Evolutionary conservation across 1,140 invertebrate genomes (phyloP).

Genomic region (Drosophila rufa): DNA sequence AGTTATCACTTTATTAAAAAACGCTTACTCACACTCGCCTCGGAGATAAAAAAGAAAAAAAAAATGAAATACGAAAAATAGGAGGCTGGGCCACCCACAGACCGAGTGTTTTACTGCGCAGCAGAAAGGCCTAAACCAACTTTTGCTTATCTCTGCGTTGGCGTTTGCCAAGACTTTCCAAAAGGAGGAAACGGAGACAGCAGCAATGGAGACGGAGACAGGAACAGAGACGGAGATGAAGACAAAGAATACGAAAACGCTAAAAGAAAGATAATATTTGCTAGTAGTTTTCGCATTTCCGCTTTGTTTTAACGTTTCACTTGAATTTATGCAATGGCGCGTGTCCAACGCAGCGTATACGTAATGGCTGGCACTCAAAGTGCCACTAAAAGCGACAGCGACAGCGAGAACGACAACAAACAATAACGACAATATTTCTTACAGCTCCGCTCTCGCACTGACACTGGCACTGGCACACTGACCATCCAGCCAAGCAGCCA

Average conservation of each 20-base stretch:
- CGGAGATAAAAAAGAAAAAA: background rate
- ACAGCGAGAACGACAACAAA: slow-evolving; percentile 61
- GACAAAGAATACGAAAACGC: slow-evolving; percentile 49
- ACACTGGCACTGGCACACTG: slow-evolving; percentile 31
- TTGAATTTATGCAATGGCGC: slow-evolving; percentile 82
- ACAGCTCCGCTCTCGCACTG: slow-evolving; percentile 58
- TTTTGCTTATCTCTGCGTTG: slow-evolving; percentile 67
- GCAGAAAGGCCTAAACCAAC: slow-evolving; percentile 64
- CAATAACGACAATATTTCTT: slow-evolving; percentile 78
- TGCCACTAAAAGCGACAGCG: slow-evolving; percentile 69
- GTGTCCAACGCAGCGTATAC: slow-evolving; percentile 81
- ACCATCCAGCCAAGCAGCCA: slow-evolving; percentile 58
- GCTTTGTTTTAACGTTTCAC: slow-evolving; percentile 82
- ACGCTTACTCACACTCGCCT: slow-evolving; percentile 68
- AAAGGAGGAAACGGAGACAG: slow-evolving; percentile 27
- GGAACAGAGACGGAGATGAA: slow-evolving; percentile 40
- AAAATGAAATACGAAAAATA: background rate
- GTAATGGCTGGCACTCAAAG: slow-evolving; percentile 77
- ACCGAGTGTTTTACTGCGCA: slow-evolving; percentile 57
- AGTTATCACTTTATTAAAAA: slow-evolving; percentile 81
- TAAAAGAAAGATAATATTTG: slow-evolving; percentile 73
- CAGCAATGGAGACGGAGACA: background rate
- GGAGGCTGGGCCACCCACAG: slow-evolving; percentile 41
- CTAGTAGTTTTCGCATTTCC: slow-evolving; percentile 77
- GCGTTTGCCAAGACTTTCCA: slow-evolving; percentile 42